Base-by-base conservation (phyloP, 1,140 invertebrate species). In the Pemphigus obesinymphae region DNA sequence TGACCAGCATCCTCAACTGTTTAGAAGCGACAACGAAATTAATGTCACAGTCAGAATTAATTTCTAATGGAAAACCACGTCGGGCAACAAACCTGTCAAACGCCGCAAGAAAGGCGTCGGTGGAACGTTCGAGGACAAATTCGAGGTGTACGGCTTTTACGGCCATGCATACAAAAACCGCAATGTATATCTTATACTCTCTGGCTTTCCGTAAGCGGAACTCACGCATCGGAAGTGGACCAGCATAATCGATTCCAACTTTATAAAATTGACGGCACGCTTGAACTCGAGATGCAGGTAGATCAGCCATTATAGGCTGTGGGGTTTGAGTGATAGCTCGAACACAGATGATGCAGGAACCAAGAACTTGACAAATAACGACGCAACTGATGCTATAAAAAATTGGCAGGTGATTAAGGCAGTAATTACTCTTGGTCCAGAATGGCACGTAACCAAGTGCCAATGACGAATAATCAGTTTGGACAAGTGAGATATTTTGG, bases 101-200 rank as follows among this genome's bases (percentile, higher is more conserved):
- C 15, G 86, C 84, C 10, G 86, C 84, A 7, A 88, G 78, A 73
- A 89, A 88, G 0, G 84, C 84, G 50, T 87, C 85, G 3, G 88
- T 85, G 2, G 85, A 83, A 10, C 89, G 61, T 82, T 86, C 84
- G 0, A 84, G 83, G 0, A 88, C 87, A 0, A 87, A 23, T 82
- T 89, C 88, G 15, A 89, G 82, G 82, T 88, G 88, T 29, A 88
- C 76, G 6, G 87, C 88, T 63, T 85, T 86, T 2, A 87, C 87
- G 0, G 84, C 55, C n/a, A 88, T 85, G 75, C 88, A 89, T 6
- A 88, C 85, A 82, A 89, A 89, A 13, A 89, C 1, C 17, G 84
- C 85, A 11, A 88, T 70, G 82, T 88, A 89, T 82, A 84, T 81
- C n/a, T 80, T 80, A 5, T 7, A 26, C 7, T 34, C 6, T 1